Evolutionary conservation across 2,888 invertebrate genomes (phyloP).

Genomic region (Eupsilia transversa): DNA sequence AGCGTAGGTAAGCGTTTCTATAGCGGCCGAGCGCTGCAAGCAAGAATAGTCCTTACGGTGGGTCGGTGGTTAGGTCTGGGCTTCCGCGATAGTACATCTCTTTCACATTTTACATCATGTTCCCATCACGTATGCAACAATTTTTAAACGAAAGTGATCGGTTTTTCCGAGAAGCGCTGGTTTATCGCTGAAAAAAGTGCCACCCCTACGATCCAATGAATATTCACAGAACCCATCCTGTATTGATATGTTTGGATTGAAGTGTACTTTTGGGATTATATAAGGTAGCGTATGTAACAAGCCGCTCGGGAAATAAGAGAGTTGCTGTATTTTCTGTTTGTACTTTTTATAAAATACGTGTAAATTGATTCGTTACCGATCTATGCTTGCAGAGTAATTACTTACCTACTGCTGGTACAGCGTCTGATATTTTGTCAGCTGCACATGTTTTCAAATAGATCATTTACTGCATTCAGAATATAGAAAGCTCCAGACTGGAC

Average conservation of each 20-base stretch:
- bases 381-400: conserved; percentile 15
- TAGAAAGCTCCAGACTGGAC: neutral
- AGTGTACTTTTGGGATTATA: conserved; percentile 73
- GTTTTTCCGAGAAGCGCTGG: conserved; percentile 13
- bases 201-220: conserved; percentile 73
- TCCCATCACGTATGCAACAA: conserved; percentile 11
- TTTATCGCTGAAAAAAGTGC: conserved; percentile 43
- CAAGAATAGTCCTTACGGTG: too few species aligned
- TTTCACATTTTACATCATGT: neutral
- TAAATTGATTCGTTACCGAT: conserved; percentile 61
- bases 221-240: conserved; percentile 77
- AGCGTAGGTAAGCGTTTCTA: too few species aligned
- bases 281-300: conserved; percentile 72
- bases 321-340: conserved; percentile 59
- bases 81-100: too few species aligned
- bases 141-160: conserved; percentile 10
- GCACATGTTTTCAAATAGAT: neutral
- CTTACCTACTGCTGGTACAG: neutral
- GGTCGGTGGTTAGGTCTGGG: too few species aligned
- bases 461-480: neutral
- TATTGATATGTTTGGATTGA: conserved; percentile 78
- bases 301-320: conserved; percentile 69
- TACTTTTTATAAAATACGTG: conserved; percentile 59
- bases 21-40: too few species aligned
- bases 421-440: neutral